phyloP scores from a whole-genome alignment of 2,113 vertebrate species.

The Ictalurus furcatus region DNA sequence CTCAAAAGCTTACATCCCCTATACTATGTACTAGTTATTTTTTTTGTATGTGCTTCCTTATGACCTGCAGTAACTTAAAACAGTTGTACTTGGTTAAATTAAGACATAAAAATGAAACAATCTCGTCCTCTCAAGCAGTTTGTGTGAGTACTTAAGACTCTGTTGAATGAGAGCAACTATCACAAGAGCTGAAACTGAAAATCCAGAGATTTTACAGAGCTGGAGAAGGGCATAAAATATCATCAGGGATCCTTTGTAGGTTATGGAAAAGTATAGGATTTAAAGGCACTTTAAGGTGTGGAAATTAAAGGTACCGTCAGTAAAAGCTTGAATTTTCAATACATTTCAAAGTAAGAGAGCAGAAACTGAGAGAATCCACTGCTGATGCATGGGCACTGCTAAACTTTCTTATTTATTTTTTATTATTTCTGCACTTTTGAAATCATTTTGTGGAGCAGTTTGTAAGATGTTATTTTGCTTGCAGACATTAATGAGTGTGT shows the following conservation, averaged over 20 bases:
- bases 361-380: not conserved
- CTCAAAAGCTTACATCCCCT: not conserved
- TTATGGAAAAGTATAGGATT: not conserved
- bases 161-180: not conserved
- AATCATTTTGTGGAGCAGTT: not conserved
- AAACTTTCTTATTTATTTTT: not conserved
- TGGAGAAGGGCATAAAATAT: not conserved
- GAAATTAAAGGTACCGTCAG: not conserved
- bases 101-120: not conserved
- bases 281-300: not conserved
- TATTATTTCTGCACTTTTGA: not conserved
- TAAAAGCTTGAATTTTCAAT: not conserved
- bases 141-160: not conserved
- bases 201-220: not conserved
- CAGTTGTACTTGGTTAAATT: not conserved
- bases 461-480: not conserved
- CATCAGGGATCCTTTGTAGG: not conserved
- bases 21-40: not conserved
- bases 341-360: not conserved
- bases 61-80: not conserved
- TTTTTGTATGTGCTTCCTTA: not conserved
- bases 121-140: not conserved
- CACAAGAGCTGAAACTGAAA: not conserved
- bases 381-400: not conserved
- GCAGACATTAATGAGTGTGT: conserved; percentile 90